phyloP scores from a whole-genome alignment of 2,113 vertebrate species.

The Sander lucioperca region DNA sequence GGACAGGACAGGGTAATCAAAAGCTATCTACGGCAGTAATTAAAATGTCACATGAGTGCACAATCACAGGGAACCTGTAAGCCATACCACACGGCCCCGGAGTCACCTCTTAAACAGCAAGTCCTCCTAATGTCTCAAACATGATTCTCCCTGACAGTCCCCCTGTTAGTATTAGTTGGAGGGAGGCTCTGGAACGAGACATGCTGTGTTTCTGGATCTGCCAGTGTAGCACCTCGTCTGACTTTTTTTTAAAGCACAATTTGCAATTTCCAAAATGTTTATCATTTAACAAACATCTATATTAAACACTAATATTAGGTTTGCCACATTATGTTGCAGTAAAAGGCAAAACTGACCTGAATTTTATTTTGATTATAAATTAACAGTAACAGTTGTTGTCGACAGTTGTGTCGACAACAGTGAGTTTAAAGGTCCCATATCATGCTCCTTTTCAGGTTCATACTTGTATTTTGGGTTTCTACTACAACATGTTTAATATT shows the following conservation, averaged over 20 bases:
- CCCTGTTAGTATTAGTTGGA: slow-evolving; percentile 32
- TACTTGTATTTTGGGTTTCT: too few species aligned
- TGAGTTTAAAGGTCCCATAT: too few species aligned
- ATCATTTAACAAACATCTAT: background rate
- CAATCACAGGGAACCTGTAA: slow-evolving; percentile 65
- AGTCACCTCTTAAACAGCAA: slow-evolving; percentile 64
- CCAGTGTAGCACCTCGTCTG: background rate
- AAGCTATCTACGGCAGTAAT: slow-evolving; percentile 74
- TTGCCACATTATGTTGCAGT: too few species aligned
- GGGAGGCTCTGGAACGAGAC: slow-evolving; percentile 48
- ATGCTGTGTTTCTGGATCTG: slow-evolving; percentile 20
- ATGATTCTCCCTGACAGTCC: slow-evolving; percentile 39
- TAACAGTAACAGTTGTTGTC: too few species aligned
- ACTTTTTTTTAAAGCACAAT: background rate
- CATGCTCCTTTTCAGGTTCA: too few species aligned
- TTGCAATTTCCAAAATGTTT: background rate
- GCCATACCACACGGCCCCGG: slow-evolving; percentile 10
- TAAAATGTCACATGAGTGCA: slow-evolving; percentile 78
- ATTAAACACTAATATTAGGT: background rate
- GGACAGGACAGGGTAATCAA: slow-evolving; percentile 71
- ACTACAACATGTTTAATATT: too few species aligned
- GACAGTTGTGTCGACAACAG: too few species aligned
- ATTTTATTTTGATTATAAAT: background rate
- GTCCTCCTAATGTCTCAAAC: slow-evolving; percentile 51
- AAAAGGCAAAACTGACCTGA: background rate